These are phyloP conservation scores for Pseudochirops cupreus DNA, from an alignment of 2,797 vertebrate species.

Conservation along the genomic window DNA sequence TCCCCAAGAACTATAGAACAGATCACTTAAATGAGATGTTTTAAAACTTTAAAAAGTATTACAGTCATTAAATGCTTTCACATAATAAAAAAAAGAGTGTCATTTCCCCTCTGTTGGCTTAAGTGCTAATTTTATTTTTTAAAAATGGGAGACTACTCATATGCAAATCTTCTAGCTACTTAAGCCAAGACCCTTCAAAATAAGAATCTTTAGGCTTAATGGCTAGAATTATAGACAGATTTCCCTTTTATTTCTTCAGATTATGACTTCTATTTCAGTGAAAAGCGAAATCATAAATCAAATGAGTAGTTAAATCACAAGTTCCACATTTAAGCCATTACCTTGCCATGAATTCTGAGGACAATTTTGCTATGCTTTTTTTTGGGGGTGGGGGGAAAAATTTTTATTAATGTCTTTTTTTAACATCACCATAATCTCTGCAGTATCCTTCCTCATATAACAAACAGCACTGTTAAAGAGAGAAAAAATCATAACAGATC, in stretches of 20 bases:
- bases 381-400: no score
- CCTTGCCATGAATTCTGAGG: constrained; percentile 18
- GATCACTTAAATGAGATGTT: neutral
- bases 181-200: neutral
- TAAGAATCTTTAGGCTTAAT: neutral
- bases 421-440: neutral
- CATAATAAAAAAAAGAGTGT: neutral
- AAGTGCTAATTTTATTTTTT: neutral
- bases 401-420: neutral
- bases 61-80: neutral
- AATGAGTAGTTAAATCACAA: constrained; percentile 16
- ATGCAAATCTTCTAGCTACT: neutral
- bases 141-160: neutral
- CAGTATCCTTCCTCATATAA: neutral
- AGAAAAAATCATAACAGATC: neutral
- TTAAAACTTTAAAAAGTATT: neutral
- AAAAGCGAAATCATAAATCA: constrained; percentile 1
- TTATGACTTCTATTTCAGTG: constrained; percentile 1
- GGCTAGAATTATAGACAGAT: neutral
- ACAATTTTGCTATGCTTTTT: neutral
- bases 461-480: neutral
- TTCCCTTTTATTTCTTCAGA: neutral
- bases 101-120: neutral
- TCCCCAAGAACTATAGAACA: neutral
- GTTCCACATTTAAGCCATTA: constrained; percentile 6